Conservation (phyloP, 2,113 vertebrate genomes). For the Percopsis transmontana region DNA sequence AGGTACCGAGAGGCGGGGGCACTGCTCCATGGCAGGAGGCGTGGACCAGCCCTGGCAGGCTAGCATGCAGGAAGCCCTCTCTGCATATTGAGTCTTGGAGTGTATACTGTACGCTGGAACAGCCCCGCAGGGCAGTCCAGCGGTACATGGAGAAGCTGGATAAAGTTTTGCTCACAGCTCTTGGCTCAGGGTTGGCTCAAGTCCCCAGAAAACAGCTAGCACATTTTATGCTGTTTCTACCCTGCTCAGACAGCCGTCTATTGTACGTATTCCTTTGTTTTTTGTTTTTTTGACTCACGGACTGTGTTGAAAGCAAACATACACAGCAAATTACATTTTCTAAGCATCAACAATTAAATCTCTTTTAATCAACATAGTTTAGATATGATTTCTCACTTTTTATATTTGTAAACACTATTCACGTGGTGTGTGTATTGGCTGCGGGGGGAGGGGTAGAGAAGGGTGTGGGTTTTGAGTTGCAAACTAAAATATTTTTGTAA, state of each 20-base stretch:
- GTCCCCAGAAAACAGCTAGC: slow-evolving; percentile 35
- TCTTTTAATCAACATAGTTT: too few species aligned
- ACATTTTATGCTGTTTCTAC: slow-evolving; percentile 31
- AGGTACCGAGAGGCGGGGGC: slow-evolving; percentile 37
- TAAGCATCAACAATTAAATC: too few species aligned
- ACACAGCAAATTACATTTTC: too few species aligned
- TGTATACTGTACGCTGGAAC: slow-evolving; percentile 56
- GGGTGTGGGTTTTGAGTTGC: too few species aligned
- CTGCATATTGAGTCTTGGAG: slow-evolving; percentile 56
- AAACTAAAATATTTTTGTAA: slow-evolving; percentile 1
- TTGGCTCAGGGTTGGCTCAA: slow-evolving; percentile 45
- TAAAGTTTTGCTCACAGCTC: slow-evolving; percentile 52
- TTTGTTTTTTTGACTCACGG: slow-evolving; percentile 21
- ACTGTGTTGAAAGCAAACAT: too few species aligned
- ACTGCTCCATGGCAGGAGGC: slow-evolving; percentile 53
- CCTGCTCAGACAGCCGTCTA: background rate
- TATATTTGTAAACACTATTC: too few species aligned
- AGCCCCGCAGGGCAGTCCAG: slow-evolving; percentile 47
- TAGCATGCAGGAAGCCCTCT: slow-evolving; percentile 49
- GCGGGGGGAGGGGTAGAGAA: too few species aligned
- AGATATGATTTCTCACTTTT: too few species aligned
- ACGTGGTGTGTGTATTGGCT: too few species aligned
- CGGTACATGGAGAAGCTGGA: slow-evolving; percentile 61
- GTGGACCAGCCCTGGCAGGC: slow-evolving; percentile 42
- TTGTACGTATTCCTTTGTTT: slow-evolving; percentile 32